These are phyloP conservation scores for Thymelicus acteon DNA, from an alignment of 2,888 invertebrate genomes.

Conservation along the genomic window DNA sequence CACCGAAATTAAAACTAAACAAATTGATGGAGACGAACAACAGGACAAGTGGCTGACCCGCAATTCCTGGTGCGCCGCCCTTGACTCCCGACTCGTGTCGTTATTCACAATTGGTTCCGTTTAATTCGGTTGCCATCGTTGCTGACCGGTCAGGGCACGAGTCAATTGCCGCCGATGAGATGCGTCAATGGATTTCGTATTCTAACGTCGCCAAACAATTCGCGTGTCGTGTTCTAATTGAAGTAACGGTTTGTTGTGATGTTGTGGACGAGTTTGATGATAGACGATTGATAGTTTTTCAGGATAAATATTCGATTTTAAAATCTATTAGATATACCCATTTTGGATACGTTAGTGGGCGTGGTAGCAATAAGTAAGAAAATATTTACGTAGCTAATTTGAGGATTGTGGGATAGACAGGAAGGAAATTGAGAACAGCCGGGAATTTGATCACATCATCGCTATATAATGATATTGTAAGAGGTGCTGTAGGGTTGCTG, in stretches of 20 bases:
- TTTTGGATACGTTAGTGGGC: too few relatives aligned
- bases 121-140: conserved; percentile 24
- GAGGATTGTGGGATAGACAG: too few relatives aligned
- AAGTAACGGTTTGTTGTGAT: conserved; percentile 24
- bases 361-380: too few relatives aligned
- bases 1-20: background rate
- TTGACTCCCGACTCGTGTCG: conserved; percentile 10
- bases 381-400: too few relatives aligned
- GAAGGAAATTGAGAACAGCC: too few relatives aligned
- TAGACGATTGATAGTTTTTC: too few relatives aligned
- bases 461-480: too few relatives aligned
- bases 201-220: conserved; percentile 24
- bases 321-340: too few relatives aligned
- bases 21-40: background rate
- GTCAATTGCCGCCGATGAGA: conserved; percentile 30
- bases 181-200: conserved; percentile 26
- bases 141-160: conserved; percentile 4
- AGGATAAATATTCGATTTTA: too few relatives aligned
- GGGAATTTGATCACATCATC: too few relatives aligned
- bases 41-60: background rate
- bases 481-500: too few relatives aligned
- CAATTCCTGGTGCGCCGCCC: conserved; percentile 11
- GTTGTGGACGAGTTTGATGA: background rate
- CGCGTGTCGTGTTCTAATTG: conserved; percentile 33
- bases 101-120: conserved; percentile 31